Conservation (phyloP, 2,113 vertebrate species). For the Pimephales promelas region DNA sequence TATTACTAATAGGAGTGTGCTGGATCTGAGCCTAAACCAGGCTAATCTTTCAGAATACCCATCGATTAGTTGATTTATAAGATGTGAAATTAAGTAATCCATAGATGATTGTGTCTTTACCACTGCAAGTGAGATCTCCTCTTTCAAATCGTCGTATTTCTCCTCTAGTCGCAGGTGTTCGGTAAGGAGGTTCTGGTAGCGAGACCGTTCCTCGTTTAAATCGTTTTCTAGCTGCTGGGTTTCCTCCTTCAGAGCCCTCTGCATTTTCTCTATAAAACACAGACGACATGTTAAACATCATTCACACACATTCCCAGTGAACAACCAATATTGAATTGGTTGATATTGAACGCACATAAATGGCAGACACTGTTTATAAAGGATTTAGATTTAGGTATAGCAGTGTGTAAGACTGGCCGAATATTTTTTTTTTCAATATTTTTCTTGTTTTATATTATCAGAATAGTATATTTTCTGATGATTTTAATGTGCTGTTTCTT, state of each 20-base stretch:
- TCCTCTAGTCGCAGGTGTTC: conserved; percentile 95
- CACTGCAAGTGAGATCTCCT: conserved; percentile 84
- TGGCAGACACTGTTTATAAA: not conserved
- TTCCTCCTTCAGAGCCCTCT: conserved; percentile 85
- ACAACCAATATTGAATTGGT: not conserved
- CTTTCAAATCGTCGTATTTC: conserved; percentile 93
- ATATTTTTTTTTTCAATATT: not conserved
- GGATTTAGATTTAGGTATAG: not conserved
- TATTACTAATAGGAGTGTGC: not conserved
- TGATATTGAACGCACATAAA: too few relatives aligned
- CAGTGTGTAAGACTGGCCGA: not conserved
- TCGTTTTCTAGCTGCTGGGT: conserved; percentile 93
- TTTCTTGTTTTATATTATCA: not conserved
- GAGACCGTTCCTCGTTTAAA: conserved; percentile 91
- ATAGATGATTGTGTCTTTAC: conserved; percentile 66
- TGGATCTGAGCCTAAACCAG: not conserved
- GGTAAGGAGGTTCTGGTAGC: conserved; percentile 96
- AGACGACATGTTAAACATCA: not conserved
- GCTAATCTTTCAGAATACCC: not conserved
- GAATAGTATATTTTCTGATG: not conserved
- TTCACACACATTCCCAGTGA: not conserved
- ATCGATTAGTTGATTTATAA: not conserved
- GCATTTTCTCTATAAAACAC: conserved; percentile 85
- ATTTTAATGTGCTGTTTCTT: not conserved
- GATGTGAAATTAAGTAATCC: not conserved